phyloP scores from a whole-genome alignment of 2,888 invertebrate species.

The Brachyopa scutellaris region DNA sequence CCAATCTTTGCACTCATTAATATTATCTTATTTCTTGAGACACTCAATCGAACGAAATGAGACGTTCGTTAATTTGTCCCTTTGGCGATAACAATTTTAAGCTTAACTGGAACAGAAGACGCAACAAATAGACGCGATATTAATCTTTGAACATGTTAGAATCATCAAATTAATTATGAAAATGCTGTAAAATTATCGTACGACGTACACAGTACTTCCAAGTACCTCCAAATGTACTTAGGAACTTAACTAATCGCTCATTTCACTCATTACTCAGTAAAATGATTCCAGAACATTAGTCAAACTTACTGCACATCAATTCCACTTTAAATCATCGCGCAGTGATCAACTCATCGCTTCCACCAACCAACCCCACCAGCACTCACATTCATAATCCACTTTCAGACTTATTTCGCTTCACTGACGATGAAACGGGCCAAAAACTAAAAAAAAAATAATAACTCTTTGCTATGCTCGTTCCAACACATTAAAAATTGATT shows the following conservation, averaged over 20 bases:
- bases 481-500: conserved; percentile 56
- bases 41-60: too few relatives aligned
- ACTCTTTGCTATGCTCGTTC: conserved; percentile 3
- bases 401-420: background rate
- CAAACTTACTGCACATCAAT: conserved; percentile 9
- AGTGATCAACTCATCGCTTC: conserved; percentile 2
- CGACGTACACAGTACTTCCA: background rate
- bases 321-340: conserved; percentile 8
- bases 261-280: background rate
- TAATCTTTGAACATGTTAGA: too few relatives aligned
- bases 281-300: background rate
- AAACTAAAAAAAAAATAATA: too few relatives aligned
- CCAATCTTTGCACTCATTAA: too few relatives aligned
- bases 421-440: background rate
- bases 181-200: background rate
- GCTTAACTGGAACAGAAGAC: too few relatives aligned
- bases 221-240: background rate
- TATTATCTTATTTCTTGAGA: too few relatives aligned
- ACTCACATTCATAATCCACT: background rate
- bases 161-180: too few relatives aligned
- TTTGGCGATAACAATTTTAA: too few relatives aligned
- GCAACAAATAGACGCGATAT: background rate
- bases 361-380: background rate
- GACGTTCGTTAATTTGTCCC: too few relatives aligned
- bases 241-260: background rate